These are phyloP conservation scores for Triplophysa dalaica DNA, from an alignment of 2,113 vertebrate species.

Conservation along the genomic window DNA sequence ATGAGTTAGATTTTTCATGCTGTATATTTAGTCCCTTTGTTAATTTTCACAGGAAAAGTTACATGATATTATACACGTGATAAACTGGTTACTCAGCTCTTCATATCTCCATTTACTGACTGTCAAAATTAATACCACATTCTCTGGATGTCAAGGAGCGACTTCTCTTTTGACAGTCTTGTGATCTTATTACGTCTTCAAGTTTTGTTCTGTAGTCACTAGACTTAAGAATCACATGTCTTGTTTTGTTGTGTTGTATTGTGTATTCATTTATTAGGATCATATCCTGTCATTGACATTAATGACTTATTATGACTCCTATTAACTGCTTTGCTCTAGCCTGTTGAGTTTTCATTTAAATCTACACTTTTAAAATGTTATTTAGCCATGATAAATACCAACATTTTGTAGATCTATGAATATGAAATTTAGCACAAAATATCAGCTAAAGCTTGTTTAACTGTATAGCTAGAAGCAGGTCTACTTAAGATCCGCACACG, in stretches of 20 bases:
- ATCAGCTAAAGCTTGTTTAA: too few species aligned
- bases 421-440: too few species aligned
- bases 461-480: too few species aligned
- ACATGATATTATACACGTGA: too few species aligned
- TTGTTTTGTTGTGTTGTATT: not conserved
- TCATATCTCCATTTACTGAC: not conserved
- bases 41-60: not conserved
- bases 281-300: not conserved
- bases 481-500: too few species aligned
- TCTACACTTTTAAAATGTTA: too few species aligned
- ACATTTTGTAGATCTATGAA: too few species aligned
- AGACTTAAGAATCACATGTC: not conserved
- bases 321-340: not conserved
- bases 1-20: too few species aligned
- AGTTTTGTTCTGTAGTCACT: not conserved
- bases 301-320: too few species aligned
- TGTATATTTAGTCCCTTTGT: not conserved
- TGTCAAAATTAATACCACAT: not conserved
- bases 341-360: not conserved
- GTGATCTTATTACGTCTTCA: not conserved
- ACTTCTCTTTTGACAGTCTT: not conserved
- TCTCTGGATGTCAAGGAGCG: not conserved
- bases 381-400: too few species aligned
- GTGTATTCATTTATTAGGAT: too few species aligned
- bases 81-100: too few species aligned